Evolutionary conservation across 2,113 vertebrate species (phyloP), one percentile per base, ranked within the genome.

Genomic region (Trogon surrucura): DNA sequence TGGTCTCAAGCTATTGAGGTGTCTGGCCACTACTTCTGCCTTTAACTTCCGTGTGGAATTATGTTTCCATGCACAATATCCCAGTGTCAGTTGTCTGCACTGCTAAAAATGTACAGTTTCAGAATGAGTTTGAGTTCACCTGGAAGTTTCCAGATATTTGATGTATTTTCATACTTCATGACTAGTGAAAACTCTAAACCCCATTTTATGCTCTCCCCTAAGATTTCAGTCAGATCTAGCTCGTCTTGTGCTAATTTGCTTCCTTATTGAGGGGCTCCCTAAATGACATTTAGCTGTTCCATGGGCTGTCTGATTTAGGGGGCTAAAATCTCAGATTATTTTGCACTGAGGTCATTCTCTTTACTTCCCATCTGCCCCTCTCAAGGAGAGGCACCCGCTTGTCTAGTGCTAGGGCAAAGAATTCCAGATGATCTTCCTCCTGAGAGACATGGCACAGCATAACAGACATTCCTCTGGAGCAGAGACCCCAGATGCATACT

Each of bases 311-410:
- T 85, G 60, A 54, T 81, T 72, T 47, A 16, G 41, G 65, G 56
- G 75, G 47, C 62, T 85, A 29, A 65, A 51, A 83, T 70, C 77
- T 74, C 61, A 44, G 62, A 82, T 79, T 44, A 66, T 80, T 70
- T 85, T 85, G 67, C 80, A 45, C 80, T 86, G 88, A 91, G 47
- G 66, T 85, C 85, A 88, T 93, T 79, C 60, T 80, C 61, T 48
- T 79, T 71, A 74, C 66, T 66, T 91, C 71, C 34, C 80, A 86
- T 93, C 57, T 80, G 62, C 57, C 75, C 66, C 80, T 67, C 87
- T 91, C 86, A 84, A 91, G 61, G 27, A 94, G 91, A 88, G 75
- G 70, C 80, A 93, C 51, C 91, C 80, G 4, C 75, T 93, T 93
- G 88, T 82, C 75, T 85, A 75, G 65, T 45, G 79, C 64, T 62